Conservation (phyloP, 2,888 invertebrate species). For the Elegia similella region DNA sequence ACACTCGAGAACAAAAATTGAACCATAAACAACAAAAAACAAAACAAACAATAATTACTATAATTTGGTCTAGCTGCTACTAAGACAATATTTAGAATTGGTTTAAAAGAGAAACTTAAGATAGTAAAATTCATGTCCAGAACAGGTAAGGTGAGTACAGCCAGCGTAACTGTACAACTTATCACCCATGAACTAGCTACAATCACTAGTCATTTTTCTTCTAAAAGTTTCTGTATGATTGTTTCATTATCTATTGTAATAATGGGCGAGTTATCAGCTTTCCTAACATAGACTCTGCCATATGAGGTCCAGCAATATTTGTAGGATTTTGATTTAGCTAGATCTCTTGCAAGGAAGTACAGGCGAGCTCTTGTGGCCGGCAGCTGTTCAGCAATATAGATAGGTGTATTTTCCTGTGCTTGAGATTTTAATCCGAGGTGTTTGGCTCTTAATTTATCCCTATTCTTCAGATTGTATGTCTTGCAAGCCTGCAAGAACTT, state of each 20-base stretch:
- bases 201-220: slow-evolving; percentile 11
- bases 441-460: background rate
- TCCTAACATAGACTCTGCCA: too few species aligned
- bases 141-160: too few species aligned
- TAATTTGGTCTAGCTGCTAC: too few species aligned
- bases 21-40: background rate
- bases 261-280: background rate
- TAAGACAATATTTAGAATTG: too few species aligned
- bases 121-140: background rate
- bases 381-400: background rate
- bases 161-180: too few species aligned
- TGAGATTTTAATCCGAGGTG: background rate
- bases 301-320: too few species aligned
- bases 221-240: background rate
- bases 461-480: background rate
- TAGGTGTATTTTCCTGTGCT: background rate
- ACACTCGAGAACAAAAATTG: background rate
- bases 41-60: too few species aligned
- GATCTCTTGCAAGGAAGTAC: too few species aligned
- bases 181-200: too few species aligned
- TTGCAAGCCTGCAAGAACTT: background rate
- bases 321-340: too few species aligned
- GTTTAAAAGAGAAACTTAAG: background rate
- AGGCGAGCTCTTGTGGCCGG: too few species aligned
- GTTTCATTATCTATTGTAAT: background rate